phyloP scores from a whole-genome alignment of 1,140 invertebrate species.

The Diplogasteroides magnus region DNA sequence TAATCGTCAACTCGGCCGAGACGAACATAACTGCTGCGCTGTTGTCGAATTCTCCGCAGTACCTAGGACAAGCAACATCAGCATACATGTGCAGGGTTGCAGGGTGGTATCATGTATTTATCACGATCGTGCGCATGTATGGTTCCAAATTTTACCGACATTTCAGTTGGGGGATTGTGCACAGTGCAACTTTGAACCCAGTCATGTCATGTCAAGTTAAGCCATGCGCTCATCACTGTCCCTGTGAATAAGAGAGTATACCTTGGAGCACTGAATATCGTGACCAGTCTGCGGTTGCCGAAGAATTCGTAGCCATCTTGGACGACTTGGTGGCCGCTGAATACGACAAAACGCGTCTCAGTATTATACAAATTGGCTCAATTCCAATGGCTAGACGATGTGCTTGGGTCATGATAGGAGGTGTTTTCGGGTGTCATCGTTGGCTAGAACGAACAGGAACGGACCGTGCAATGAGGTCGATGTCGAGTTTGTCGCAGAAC shows the following conservation, averaged over 20 bases:
- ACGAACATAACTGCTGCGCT: constrained; percentile 21
- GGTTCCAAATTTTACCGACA: neutral
- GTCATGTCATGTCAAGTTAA: neutral
- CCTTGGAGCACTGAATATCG: constrained; percentile 34
- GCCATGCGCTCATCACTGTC: constrained; percentile 10
- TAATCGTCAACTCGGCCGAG: too few relatives aligned
- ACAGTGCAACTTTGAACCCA: neutral
- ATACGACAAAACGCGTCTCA: too few relatives aligned
- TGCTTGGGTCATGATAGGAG: neutral
- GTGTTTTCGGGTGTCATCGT: neutral
- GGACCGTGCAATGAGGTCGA: constrained; percentile 27
- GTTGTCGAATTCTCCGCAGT: constrained; percentile 27
- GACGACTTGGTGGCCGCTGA: constrained; percentile 55
- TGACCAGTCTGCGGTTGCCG: constrained; percentile 28
- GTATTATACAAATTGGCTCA: too few relatives aligned
- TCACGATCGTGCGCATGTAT: too few relatives aligned
- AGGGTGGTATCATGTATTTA: too few relatives aligned
- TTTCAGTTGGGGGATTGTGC: neutral
- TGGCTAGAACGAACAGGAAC: too few relatives aligned
- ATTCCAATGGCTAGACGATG: neutral
- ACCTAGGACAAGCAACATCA: too few relatives aligned
- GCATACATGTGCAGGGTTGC: too few relatives aligned
- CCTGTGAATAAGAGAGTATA: constrained; percentile 16
- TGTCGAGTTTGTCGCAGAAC: constrained; percentile 23
- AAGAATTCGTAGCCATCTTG: constrained; percentile 65